These are phyloP conservation scores for Gavialis gangeticus DNA, from an alignment of 2,113 vertebrate species.

Conservation along the genomic window DNA sequence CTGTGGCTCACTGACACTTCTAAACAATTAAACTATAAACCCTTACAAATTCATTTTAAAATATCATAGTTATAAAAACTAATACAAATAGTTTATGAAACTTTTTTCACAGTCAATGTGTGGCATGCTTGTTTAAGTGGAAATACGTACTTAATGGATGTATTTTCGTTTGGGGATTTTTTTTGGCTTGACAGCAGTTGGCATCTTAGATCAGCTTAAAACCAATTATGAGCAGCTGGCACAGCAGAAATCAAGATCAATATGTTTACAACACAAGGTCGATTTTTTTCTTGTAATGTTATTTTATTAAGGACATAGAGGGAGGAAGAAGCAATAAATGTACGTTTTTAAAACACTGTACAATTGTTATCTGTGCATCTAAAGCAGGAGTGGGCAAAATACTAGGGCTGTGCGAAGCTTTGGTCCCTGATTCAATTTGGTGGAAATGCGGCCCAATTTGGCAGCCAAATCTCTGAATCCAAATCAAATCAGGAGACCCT, in stretches of 20 bases:
- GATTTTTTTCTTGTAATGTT: conserved; percentile 56
- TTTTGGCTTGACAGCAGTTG: conserved; percentile 53
- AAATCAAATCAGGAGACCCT: too few species aligned
- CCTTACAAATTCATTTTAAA: not conserved
- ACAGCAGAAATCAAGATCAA: conserved; percentile 66
- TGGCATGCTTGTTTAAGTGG: not conserved
- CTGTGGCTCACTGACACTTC: conserved; percentile 1
- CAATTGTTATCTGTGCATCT: too few species aligned
- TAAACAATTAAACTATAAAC: conserved; percentile 1
- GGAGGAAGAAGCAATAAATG: not conserved
- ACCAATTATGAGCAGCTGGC: conserved; percentile 71
- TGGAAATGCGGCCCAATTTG: too few species aligned
- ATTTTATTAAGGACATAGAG: conserved; percentile 19
- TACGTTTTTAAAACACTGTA: not conserved
- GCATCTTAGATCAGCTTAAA: conserved; percentile 62
- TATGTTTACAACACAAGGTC: conserved; percentile 61
- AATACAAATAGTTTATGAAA: not conserved
- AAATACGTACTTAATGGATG: not conserved
- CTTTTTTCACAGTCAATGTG: not conserved
- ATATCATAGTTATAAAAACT: not conserved
- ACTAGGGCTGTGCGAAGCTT: too few species aligned
- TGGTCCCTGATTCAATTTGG: too few species aligned
- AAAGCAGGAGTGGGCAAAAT: too few species aligned
- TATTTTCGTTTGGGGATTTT: not conserved
- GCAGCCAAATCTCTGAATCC: too few species aligned